A percentile compares a stretch with the other conserved stretches of the same genome.
Conservation (phyloP, 2,113 vertebrate species). For the Aix galericulata region DNA sequence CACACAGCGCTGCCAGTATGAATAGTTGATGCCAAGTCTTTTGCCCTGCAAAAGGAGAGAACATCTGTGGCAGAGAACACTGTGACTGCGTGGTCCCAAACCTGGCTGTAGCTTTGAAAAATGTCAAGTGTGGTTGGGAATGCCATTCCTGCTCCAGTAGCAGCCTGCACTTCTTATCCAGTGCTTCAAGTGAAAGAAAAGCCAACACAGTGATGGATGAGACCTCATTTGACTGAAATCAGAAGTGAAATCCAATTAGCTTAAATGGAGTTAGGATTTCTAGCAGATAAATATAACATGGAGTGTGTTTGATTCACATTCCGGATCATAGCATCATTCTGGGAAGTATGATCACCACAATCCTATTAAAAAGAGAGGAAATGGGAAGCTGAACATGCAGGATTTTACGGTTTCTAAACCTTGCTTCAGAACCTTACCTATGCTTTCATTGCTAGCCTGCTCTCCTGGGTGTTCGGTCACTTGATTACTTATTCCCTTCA, state of each 20-base stretch:
- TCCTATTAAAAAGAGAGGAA: not conserved
- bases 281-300: not conserved
- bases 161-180: not conserved
- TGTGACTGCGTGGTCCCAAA: not conserved
- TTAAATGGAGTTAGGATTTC: not conserved
- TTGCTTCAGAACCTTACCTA: not conserved
- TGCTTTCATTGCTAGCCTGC: not conserved
- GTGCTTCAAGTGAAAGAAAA: not conserved
- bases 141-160: fast-evolving
- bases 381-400: not conserved
- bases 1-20: not conserved
- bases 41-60: not conserved
- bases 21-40: not conserved
- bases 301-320: not conserved
- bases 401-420: not conserved
- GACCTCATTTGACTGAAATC: not conserved
- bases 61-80: not conserved
- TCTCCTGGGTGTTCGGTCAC: not conserved
- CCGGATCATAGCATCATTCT: not conserved
- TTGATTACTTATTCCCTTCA: not conserved
- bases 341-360: not conserved
- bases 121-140: not conserved
- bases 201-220: not conserved
- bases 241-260: not conserved
- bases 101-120: not conserved